phyloP scores from a whole-genome alignment of 2,113 vertebrate genomes.

The Ciconia boyciana region DNA sequence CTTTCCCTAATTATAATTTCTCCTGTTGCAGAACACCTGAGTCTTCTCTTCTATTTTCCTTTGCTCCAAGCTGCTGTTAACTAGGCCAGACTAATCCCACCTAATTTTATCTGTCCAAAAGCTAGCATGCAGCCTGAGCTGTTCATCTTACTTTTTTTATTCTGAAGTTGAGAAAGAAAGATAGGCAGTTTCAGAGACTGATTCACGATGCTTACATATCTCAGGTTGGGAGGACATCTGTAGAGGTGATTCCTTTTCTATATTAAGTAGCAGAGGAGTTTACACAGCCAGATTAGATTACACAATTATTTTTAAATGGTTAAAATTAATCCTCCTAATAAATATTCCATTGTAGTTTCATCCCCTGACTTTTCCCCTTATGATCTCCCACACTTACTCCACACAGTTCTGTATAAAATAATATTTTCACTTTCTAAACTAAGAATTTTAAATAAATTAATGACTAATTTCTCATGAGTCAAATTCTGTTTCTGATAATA shows the following conservation, averaged over 20 bases:
- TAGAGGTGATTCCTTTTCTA: not conserved
- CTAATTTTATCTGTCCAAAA: not conserved
- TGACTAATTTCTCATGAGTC: not conserved
- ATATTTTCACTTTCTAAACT: not conserved
- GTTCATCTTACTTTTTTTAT: not conserved
- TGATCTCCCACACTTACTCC: not conserved
- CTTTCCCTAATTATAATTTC: not conserved
- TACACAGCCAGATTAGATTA: not conserved
- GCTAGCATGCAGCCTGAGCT: not conserved
- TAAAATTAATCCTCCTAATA: not conserved
- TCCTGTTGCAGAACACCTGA: not conserved
- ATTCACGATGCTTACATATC: accelerated
- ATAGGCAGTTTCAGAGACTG: not conserved
- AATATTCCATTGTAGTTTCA: not conserved
- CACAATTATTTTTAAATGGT: not conserved
- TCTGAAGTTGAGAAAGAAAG: not conserved
- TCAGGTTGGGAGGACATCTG: not conserved
- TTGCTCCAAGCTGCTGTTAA: not conserved
- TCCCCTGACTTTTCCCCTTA: not conserved
- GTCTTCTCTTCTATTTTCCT: not conserved
- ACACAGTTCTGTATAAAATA: not conserved
- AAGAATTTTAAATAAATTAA: not conserved
- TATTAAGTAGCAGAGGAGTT: not conserved
- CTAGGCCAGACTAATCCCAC: not conserved
- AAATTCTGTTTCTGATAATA: not conserved